These are phyloP conservation scores for Penaeus indicus DNA, from an alignment of 1,140 invertebrate genomes.

Conservation along the genomic window DNA sequence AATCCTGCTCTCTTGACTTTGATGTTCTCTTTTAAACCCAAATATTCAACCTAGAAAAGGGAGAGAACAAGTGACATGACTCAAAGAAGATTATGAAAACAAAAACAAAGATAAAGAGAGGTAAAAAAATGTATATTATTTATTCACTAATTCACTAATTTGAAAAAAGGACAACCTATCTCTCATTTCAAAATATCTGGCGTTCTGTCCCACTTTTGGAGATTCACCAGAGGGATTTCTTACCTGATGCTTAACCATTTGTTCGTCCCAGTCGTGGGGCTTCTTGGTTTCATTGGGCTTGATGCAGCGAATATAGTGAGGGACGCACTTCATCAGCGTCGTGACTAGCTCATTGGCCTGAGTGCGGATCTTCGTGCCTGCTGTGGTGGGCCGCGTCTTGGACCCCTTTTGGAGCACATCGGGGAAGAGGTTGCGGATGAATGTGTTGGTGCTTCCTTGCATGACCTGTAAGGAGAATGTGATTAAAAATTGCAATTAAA, in stretches of 20 bases:
- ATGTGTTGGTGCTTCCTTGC: constrained; percentile 78
- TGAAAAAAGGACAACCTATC: not conserved
- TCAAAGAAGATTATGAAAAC: not conserved
- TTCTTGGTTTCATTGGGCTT: constrained; percentile 85
- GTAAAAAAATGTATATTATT: not conserved
- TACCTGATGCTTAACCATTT: constrained; percentile 76
- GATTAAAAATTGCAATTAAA: not conserved
- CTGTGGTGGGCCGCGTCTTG: constrained; percentile 80
- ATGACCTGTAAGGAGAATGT: constrained; percentile 72
- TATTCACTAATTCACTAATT: not conserved
- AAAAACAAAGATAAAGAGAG: not conserved
- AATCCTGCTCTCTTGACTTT: constrained; percentile 79
- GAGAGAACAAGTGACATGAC: not conserved
- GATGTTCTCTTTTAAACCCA: constrained; percentile 79
- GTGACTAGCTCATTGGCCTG: constrained; percentile 81
- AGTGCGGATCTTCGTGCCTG: constrained; percentile 81
- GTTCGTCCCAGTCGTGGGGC: constrained; percentile 80
- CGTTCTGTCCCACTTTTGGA: no score
- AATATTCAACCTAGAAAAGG: constrained; percentile 74
- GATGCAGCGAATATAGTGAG: constrained; percentile 83
- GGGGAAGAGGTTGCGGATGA: constrained; percentile 78
- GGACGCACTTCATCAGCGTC: constrained; percentile 80
- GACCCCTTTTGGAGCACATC: constrained; percentile 74
- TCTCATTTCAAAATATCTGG: not conserved
- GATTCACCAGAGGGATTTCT: not conserved